phyloP scores from a whole-genome alignment of 1,140 invertebrate genomes.

The Eumeta japonica region DNA sequence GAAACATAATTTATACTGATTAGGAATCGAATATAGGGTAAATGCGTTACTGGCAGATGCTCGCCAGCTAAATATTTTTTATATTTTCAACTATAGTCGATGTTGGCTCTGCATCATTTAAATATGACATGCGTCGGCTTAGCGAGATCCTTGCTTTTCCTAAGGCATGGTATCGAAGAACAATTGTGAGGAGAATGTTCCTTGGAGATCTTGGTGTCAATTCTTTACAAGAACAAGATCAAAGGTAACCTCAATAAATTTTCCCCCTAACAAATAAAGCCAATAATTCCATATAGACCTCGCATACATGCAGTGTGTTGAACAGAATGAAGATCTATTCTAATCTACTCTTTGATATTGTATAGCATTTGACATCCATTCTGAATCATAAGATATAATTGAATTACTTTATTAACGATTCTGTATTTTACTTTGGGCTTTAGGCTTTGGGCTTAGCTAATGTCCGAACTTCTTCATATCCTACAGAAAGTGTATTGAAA shows the following conservation, averaged over 20 bases:
- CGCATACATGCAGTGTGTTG: background rate
- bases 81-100: conserved; percentile 78
- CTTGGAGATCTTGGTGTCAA: conserved; percentile 71
- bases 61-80: conserved; percentile 16
- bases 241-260: too few species aligned
- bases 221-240: too few species aligned
- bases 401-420: too few species aligned
- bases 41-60: background rate
- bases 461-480: too few species aligned
- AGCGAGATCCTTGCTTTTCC: conserved; percentile 97
- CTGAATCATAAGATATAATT: too few species aligned
- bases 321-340: background rate
- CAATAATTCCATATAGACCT: background rate
- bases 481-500: too few species aligned
- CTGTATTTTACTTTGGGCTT: too few species aligned
- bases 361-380: too few species aligned
- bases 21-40: background rate
- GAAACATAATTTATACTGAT: background rate
- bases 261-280: too few species aligned
- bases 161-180: conserved; percentile 95
- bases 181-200: conserved; percentile 89
- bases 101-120: conserved; percentile 97
- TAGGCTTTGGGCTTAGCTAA: too few species aligned
- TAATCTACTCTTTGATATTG: background rate
- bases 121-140: conserved; percentile 97